Evolutionary conservation across 2,888 invertebrate genomes (phyloP).

Genomic region (Nebria brevicollis): DNA sequence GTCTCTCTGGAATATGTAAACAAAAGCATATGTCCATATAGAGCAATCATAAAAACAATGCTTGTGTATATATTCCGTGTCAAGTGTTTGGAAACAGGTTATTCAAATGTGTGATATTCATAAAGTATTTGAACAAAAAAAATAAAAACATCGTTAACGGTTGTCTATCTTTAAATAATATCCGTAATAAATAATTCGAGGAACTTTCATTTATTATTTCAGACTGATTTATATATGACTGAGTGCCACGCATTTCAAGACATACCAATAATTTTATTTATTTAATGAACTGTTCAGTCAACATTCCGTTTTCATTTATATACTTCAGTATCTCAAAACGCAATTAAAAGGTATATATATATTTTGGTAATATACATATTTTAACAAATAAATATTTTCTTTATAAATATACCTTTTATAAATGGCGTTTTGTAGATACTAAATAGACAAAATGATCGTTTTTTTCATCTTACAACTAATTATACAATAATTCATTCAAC

Average conservation of each 20-base stretch:
- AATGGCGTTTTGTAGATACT: background rate
- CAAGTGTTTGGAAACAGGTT: slow-evolving; percentile 5
- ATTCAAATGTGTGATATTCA: slow-evolving; percentile 4
- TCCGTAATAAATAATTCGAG: slow-evolving; percentile 40
- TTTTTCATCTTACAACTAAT: slow-evolving; percentile 12
- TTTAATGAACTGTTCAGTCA: slow-evolving; percentile 39
- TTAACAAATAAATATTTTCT: no score
- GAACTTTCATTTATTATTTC: slow-evolving; percentile 46
- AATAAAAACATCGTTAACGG: slow-evolving; percentile 15
- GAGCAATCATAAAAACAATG: slow-evolving; percentile 37
- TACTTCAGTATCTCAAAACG: background rate
- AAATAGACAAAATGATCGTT: background rate
- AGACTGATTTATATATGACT: slow-evolving; percentile 46
- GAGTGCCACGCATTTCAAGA: slow-evolving; percentile 40
- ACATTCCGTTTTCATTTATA: slow-evolving; percentile 3
- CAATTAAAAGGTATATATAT: background rate
- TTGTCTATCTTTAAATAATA: slow-evolving; percentile 43
- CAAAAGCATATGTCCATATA: background rate
- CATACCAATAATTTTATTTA: slow-evolving; percentile 30
- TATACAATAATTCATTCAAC: slow-evolving; percentile 51
- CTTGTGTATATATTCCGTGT: slow-evolving; percentile 23
- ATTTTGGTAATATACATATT: no score
- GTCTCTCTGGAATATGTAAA: slow-evolving; percentile 27
- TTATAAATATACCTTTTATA: background rate
- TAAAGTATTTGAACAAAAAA: slow-evolving; percentile 21